Percentiles rank a stretch among this genome's conserved stretches.
phyloP scores from a whole-genome alignment of 2,888 invertebrate species.

The Nomada fucata region DNA sequence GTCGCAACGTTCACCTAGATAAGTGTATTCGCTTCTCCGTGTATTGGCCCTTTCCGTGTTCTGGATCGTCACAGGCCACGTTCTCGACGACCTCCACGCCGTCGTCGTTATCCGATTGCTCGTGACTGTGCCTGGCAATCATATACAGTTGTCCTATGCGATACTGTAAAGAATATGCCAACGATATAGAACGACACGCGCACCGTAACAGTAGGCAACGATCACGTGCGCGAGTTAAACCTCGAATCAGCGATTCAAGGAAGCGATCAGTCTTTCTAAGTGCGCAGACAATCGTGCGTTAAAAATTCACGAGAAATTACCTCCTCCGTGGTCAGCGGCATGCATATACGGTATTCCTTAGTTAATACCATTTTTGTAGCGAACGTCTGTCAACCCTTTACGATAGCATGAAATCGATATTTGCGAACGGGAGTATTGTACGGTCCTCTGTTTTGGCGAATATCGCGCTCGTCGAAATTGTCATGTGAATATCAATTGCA shows the following conservation, averaged over 20 bases:
- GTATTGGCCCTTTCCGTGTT: constrained; percentile 93
- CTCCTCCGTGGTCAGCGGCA: constrained; percentile 97
- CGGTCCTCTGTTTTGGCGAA: background rate
- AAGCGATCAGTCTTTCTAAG: background rate
- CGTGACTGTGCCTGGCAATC: constrained; percentile 97
- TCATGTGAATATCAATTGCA: constrained; percentile 49
- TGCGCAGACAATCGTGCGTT: background rate
- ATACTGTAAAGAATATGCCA: constrained; percentile 87
- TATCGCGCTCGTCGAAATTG: constrained; percentile 7
- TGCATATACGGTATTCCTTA: constrained; percentile 95
- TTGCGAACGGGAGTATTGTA: background rate
- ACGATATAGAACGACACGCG: background rate
- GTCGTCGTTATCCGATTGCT: constrained; percentile 95
- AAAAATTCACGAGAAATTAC: constrained; percentile 84
- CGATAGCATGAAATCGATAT: constrained; percentile 34
- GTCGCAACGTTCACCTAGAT: constrained; percentile 87
- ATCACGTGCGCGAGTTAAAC: background rate
- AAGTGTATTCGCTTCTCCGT: constrained; percentile 96
- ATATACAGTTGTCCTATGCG: constrained; percentile 96
- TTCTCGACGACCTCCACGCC: constrained; percentile 96
- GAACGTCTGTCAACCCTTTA: constrained; percentile 13
- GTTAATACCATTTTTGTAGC: constrained; percentile 89
- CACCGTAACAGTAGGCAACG: background rate
- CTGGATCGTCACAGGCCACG: constrained; percentile 90
- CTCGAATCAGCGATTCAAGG: background rate